Conservation (phyloP, 2,113 vertebrate genomes). For the Glaucomys volans region DNA sequence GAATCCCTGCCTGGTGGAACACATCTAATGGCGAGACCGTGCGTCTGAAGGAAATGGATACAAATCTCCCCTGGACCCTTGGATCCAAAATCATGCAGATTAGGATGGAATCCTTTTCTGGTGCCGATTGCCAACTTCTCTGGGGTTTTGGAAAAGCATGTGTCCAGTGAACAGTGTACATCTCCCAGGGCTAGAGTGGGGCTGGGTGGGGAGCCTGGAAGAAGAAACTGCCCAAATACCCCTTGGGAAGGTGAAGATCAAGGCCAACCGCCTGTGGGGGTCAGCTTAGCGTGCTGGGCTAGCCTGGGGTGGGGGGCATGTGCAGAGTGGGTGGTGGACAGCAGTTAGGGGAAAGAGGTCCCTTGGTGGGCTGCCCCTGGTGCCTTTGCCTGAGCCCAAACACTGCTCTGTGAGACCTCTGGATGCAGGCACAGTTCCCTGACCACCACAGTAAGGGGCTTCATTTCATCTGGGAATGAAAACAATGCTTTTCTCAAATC, state of each 20-base stretch:
- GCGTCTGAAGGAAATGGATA: not conserved
- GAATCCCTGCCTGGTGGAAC: slow-evolving; percentile 76
- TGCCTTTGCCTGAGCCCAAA: not conserved
- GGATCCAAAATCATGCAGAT: slow-evolving; percentile 10
- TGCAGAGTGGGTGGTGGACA: not conserved
- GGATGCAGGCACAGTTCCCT: not conserved
- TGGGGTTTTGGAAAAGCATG: slow-evolving; percentile 64
- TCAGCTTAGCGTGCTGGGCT: not conserved
- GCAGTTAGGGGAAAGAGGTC: not conserved
- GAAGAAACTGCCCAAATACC: not conserved
- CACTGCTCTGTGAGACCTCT: not conserved
- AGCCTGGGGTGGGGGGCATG: not conserved
- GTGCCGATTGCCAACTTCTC: not conserved
- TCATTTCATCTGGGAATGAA: not conserved
- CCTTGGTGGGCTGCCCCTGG: accelerated
- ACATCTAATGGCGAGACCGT: not conserved
- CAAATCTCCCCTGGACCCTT: not conserved
- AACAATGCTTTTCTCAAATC: not conserved
- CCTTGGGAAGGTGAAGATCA: not conserved
- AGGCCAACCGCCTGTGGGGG: accelerated
- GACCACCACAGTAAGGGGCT: not conserved
- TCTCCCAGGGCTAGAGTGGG: not conserved
- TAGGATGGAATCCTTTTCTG: not conserved
- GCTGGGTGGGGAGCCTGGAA: not conserved
- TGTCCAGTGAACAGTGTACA: not conserved